Base-by-base conservation (phyloP, 2,888 invertebrate genomes). In the Erebia ligea region DNA sequence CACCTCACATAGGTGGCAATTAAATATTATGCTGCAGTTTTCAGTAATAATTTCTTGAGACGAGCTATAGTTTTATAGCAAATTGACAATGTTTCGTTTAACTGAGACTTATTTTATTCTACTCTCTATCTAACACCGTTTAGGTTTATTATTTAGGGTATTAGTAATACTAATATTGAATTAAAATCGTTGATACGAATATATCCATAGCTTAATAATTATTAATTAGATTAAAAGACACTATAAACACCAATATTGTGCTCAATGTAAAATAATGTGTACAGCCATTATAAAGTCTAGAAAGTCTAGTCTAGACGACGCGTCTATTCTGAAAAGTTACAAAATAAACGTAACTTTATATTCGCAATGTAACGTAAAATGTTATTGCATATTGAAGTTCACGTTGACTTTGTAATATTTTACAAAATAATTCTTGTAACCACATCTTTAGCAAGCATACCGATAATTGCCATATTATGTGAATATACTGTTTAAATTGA, bases 241-340 rank as follows among this genome's bases (percentile, higher is more conserved):
- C 70, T 72, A 64, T 50, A 62, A 61, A 42, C 64, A 65, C 56
- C 45, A 13, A 61, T 15, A 61, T 73, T 69, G 67, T 69, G 69
- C 68, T 68, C 17, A 63, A 19, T 63, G 63, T 34, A 54, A 52
- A 15, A 19, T 13, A 17, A 59, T 11, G n/a, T 59, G 15, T 59
- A 17, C 4, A 17, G 8, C 2, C 57, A 58, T 2, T 58, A 58
- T n/a, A 34, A 34, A 34, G 34, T 34, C 34, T 34, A 34, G 6
- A 34, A 34, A 34, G 6, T n/a, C n/a, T 0, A 45, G 45, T 13
- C 11, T 13, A 45, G 45, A 13, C 3, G 2, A 45, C 45, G 11
- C 11, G 45, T 45, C 45, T 45, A 3, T 11, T 45, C 45, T 45
- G 34, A 34, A 11, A 13, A 13, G 13, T 45, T 11, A 45, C 45